A percentile compares a stretch with the other conserved stretches of the same genome.
These are phyloP conservation scores for Trichonephila clavata DNA, from an alignment of 1,140 invertebrate genomes.

Conservation along the genomic window DNA sequence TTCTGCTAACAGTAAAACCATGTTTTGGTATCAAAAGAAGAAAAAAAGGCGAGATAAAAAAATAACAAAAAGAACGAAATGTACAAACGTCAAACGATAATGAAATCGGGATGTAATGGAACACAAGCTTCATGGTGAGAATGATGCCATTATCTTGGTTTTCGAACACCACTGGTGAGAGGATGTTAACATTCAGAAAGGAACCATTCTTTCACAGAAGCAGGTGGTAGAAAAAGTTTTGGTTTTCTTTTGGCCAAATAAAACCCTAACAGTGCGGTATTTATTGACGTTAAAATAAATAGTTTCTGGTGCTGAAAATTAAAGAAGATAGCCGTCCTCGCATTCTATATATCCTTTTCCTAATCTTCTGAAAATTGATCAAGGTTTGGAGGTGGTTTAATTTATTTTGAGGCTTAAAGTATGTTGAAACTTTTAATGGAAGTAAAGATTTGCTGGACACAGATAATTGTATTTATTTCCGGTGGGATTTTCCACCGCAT, in stretches of 20 bases:
- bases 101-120: constrained; percentile 17
- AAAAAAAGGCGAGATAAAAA: background rate
- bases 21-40: background rate
- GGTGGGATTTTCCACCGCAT: no score
- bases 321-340: background rate
- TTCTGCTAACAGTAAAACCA: constrained; percentile 7
- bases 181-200: background rate
- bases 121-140: background rate
- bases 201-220: background rate
- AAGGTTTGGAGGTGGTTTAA: background rate
- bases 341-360: background rate
- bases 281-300: background rate
- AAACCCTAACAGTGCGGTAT: background rate
- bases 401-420: background rate
- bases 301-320: background rate
- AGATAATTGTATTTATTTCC: no score
- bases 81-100: background rate
- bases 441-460: no score
- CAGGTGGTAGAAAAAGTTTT: background rate
- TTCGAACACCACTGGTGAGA: background rate
- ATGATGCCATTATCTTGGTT: constrained; percentile 11
- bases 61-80: background rate
- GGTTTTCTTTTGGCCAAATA: background rate
- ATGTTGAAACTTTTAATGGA: no score
- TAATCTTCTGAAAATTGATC: background rate